Percentiles rank a stretch among this genome's conserved stretches.
These are phyloP conservation scores for Caenorhabditis panamensis DNA, from an alignment of 2,888 invertebrate species.

Conservation along the genomic window DNA sequence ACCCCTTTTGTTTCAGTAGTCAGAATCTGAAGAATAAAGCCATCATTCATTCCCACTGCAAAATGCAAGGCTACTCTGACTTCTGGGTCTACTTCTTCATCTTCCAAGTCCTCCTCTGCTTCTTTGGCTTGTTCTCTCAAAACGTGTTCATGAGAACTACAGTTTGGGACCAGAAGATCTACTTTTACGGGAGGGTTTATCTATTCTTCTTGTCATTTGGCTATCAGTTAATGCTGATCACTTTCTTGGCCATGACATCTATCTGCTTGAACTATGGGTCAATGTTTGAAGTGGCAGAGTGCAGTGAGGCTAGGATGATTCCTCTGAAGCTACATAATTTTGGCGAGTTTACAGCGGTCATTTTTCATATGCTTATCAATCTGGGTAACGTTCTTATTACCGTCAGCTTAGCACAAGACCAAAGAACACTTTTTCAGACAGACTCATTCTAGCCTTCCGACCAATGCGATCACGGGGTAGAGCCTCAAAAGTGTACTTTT, in stretches of 20 bases:
- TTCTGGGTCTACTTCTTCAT: slow-evolving; percentile 28
- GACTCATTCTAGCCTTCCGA: slow-evolving; percentile 28
- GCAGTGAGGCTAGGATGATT: slow-evolving; percentile 28
- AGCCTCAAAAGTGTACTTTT: slow-evolving; percentile 16
- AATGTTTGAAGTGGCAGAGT: slow-evolving; percentile 38
- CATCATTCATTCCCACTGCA: not conserved
- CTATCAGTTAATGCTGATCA: slow-evolving; percentile 25
- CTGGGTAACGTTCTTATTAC: slow-evolving; percentile 10
- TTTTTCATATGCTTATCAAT: slow-evolving; percentile 39
- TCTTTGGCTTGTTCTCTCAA: slow-evolving; percentile 38
- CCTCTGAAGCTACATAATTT: slow-evolving; percentile 35
- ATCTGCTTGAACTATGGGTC: slow-evolving; percentile 31
- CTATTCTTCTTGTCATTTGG: slow-evolving; percentile 38
- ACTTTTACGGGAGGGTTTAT: slow-evolving; percentile 3
- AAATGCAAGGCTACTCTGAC: no score
- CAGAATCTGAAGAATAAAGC: no score
- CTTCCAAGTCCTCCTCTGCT: slow-evolving; percentile 37
- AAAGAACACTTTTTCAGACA: slow-evolving; percentile 20
- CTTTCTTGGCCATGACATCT: slow-evolving; percentile 23
- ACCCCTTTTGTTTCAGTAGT: no score
- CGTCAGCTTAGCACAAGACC: not conserved
- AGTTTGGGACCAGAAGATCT: slow-evolving; percentile 13
- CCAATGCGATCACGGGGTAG: slow-evolving; percentile 12
- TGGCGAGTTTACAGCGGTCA: slow-evolving; percentile 34
- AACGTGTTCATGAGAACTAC: slow-evolving; percentile 33